Conservation (phyloP, 53 echinoderm and acorn worm genomes). For the Pentamera pediparva region DNA sequence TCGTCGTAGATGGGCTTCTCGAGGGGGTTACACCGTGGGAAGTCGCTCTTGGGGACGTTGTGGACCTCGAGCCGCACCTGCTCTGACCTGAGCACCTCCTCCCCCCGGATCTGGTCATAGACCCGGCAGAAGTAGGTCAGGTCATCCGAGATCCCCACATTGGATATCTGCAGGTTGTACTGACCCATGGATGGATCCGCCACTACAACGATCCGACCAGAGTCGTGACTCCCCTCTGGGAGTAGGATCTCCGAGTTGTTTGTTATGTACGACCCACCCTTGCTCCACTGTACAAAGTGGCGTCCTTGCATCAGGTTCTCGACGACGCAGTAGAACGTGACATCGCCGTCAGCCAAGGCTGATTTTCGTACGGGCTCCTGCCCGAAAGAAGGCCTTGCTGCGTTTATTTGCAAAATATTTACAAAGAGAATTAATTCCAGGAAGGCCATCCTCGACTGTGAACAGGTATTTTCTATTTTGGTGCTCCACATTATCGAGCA, state of each 20-base stretch:
- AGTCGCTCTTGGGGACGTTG: conserved; percentile 53
- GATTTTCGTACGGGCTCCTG: conserved; percentile 26
- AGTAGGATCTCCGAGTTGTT: conserved; percentile 29
- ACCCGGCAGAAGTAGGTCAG: conserved; percentile 56
- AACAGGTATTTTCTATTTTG: too few species aligned
- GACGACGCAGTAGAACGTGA: conserved; percentile 59
- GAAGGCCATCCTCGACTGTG: not conserved
- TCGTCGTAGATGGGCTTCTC: conserved; percentile 48
- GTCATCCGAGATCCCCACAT: conserved; percentile 59
- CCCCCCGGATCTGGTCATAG: not conserved
- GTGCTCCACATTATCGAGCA: too few species aligned
- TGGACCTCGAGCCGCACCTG: conserved; percentile 64
- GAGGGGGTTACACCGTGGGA: conserved; percentile 61
- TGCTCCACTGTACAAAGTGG: conserved; percentile 63
- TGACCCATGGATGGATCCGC: conserved; percentile 36
- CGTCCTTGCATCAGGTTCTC: conserved; percentile 23
- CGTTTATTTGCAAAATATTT: too few species aligned
- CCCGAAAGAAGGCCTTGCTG: conserved; percentile 12
- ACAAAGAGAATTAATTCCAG: not conserved
- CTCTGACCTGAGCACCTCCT: conserved; percentile 36
- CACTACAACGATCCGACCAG: not conserved
- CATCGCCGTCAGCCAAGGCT: conserved; percentile 48
- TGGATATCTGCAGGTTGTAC: conserved; percentile 68
- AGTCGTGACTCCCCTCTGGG: not conserved
- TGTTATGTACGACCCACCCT: conserved; percentile 43